Conservation (phyloP, 2,797 vertebrate genomes). For the Lacerta bilineata region DNA sequence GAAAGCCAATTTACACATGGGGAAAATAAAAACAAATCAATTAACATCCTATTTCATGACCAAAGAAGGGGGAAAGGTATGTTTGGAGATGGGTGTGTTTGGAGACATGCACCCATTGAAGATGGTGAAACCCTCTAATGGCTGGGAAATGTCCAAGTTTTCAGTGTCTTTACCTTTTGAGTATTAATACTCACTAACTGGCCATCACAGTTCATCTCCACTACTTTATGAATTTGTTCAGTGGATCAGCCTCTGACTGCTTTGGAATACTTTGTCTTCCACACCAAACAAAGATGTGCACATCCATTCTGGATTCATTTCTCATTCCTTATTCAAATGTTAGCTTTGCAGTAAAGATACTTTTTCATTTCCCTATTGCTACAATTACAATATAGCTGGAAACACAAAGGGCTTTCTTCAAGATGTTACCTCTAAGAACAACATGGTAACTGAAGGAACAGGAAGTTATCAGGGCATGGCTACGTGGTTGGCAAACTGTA, state of each 20-base stretch:
- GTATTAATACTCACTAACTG: not conserved
- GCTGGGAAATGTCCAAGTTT: not conserved
- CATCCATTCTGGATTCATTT: not conserved
- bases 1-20: not conserved
- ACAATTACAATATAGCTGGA: not conserved
- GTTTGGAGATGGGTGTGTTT: no score
- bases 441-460: not conserved
- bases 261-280: not conserved
- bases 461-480: not conserved
- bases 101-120: not conserved
- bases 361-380: not conserved
- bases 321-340: not conserved
- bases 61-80: not conserved
- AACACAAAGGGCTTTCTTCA: not conserved
- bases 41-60: not conserved
- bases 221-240: not conserved
- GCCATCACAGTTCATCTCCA: not conserved
- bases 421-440: not conserved
- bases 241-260: not conserved
- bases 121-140: not conserved
- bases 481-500: not conserved
- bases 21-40: no score
- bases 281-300: not conserved
- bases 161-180: not conserved
- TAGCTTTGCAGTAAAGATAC: not conserved